Percentiles rank a stretch among this genome's conserved stretches.
Conservation (phyloP, 2,113 vertebrate genomes). For the Rhabdomys dilectus region DNA sequence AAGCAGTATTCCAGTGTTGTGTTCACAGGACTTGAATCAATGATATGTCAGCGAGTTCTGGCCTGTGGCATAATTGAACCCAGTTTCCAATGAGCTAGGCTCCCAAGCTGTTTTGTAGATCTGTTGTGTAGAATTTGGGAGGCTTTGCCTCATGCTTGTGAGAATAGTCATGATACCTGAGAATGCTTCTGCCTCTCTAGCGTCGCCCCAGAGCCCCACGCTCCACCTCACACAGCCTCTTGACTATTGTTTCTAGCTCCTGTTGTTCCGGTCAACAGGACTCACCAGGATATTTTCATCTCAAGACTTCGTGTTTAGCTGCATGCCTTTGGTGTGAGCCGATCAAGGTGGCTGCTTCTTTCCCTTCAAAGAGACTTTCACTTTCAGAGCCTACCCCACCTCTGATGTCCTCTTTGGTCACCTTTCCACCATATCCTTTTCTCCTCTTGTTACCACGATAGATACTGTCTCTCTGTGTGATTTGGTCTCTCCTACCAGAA, state of each 20-base stretch:
- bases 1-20: neutral
- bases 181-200: neutral
- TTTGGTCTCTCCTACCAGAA: neutral
- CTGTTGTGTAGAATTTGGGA: neutral
- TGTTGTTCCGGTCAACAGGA: rapidly evolving
- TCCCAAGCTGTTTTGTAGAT: neutral
- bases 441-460: neutral
- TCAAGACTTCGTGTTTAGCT: no score
- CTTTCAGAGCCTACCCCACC: neutral
- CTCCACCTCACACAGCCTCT: neutral
- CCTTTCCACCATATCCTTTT: neutral
- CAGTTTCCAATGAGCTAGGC: neutral
- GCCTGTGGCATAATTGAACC: neutral
- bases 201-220: neutral
- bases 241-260: rapidly evolving
- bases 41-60: neutral
- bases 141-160: neutral
- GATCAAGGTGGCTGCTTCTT: neutral
- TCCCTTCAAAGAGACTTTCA: neutral
- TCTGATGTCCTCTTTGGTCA: rapidly evolving
- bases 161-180: neutral
- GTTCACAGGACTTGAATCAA: neutral
- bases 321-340: neutral
- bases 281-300: neutral
- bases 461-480: neutral